Evolutionary conservation across 35 echinoderm and acorn worm species (phyloP), one percentile per base, ranked within the genome.

Genomic region (Strongylocentrotus purpuratus): DNA sequence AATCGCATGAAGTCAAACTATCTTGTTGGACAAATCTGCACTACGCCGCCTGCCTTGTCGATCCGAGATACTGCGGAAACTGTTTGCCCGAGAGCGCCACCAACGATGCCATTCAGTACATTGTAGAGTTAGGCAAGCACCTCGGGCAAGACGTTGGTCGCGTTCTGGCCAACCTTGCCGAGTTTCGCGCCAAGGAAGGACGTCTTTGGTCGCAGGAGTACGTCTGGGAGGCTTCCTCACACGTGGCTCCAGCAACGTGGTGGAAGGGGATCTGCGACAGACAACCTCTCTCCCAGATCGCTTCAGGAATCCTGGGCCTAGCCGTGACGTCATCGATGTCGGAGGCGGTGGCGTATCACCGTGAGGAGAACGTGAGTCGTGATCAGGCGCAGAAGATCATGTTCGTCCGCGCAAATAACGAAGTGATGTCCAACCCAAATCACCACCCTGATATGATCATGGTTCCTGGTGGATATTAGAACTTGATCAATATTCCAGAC

Each of bases 91-190:
- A 93, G 91, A 46, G 22, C 91, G 46, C 91, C 46, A 93, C 48
- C 91, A 93, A 93, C 91, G 91, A 93, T 58, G 91, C 46, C 48
- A 93, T 93, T 32, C 91, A 93, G 91, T 93, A 93, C 91, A 93
- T 93, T 46, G 91, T 58, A 47, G 48, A 93, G 41, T 58, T 47
- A 31, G 45, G 46, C 46, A 93, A 47, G 48, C 17, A 48, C 5
- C 31, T 58, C 15, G 91, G 91, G 13, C 91, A 48, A 15, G 91
- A 93, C 18, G 91, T 58, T 47, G 91, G 91, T 14, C 91, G 91
- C 45, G 46, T 93, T 14, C 46, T 93, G 11, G 91, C 91, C n/a
- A 93, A 58, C 46, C 91, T 93, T 3, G 91, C 91, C 1, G 46
- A 93, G 48, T 93, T 46, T 17, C 45, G 91, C 18, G 91, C 91